Evolutionary conservation across 1,140 invertebrate species (phyloP), one percentile per base, ranked within the genome.

Genomic region (Caenorhabditis remanei): DNA sequence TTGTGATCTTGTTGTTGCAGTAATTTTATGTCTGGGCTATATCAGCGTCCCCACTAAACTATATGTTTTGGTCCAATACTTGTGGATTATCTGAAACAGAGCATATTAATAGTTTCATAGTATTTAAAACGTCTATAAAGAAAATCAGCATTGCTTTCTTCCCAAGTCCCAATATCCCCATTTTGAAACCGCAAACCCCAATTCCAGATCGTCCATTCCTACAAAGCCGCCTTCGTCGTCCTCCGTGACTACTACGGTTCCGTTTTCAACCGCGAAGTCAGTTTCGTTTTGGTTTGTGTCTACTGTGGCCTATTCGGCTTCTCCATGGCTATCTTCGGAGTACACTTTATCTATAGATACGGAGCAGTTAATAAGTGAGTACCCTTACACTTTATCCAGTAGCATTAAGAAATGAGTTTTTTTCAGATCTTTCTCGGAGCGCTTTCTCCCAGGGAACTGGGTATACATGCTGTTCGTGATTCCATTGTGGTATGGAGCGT

Each of bases 261-360:
- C 2, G 9, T 79, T 21, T 79, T 79, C 40, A 14, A 79, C 24
- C 71, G 71, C 19, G 71, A 79, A 48, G 46, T 50, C 71, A 79
- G 71, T 32, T 79, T 79, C 46, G 46, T 79, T 24, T 40, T 79
- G 13, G 71, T 79, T 40, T 79, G 71, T n/a, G 13, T 79, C n/a
- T 79, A 79, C 19, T 79, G 71, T 41, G 71, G 71, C 53, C 46
- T 79, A 7, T 79, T 79, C 19, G 71, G 71, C 0, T 79, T 79
- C 46, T 79, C 71, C 3, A 50, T 79, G 71, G 71, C 71, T 21
- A 79, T 79, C 3, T 79, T 79, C 21, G 71, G 71, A n/a, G 71
- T 79, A 16, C 71, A 79, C n/a, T 79, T 79, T 46, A 79, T 79
- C 46, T 79, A 79, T 46, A 79, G 71, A 79, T 79, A 79, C 14